phyloP scores from a whole-genome alignment of 2,888 invertebrate species.

The Luffia ferchaultella region DNA sequence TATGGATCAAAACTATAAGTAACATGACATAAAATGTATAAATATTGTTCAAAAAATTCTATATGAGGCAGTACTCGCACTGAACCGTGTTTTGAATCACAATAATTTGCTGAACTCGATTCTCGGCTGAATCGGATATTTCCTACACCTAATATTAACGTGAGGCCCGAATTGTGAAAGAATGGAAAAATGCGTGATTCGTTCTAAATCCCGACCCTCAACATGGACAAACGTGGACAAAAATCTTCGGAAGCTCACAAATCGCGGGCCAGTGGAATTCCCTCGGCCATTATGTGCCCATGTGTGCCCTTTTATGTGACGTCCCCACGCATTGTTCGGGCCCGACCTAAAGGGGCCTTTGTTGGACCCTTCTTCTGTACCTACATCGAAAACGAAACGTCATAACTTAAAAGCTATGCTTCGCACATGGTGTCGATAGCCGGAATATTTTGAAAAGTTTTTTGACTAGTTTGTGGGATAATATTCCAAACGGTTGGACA shows the following conservation, averaged over 20 bases:
- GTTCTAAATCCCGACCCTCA: background rate
- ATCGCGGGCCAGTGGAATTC: constrained; percentile 26
- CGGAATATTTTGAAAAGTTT: too few relatives aligned
- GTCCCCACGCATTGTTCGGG: background rate
- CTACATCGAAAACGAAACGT: background rate
- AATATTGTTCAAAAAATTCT: too few relatives aligned
- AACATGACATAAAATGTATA: too few relatives aligned
- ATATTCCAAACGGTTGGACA: too few relatives aligned
- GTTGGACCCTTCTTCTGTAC: background rate
- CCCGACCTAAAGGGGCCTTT: background rate
- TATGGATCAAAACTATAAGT: too few relatives aligned
- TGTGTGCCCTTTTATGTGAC: constrained; percentile 28
- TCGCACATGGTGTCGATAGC: too few relatives aligned
- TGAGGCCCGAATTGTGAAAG: background rate
- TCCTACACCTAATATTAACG: too few relatives aligned
- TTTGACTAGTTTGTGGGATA: too few relatives aligned
- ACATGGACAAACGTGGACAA: background rate
- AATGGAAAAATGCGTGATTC: background rate
- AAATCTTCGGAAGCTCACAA: background rate
- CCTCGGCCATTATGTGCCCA: constrained; percentile 37
- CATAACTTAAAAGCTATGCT: background rate
- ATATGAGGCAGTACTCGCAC: too few relatives aligned
- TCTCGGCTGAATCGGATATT: too few relatives aligned
- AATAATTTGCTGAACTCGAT: too few relatives aligned
- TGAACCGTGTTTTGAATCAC: too few relatives aligned